phyloP scores from a whole-genome alignment of 2,113 vertebrate genomes.

The Mesitornis unicolor region DNA sequence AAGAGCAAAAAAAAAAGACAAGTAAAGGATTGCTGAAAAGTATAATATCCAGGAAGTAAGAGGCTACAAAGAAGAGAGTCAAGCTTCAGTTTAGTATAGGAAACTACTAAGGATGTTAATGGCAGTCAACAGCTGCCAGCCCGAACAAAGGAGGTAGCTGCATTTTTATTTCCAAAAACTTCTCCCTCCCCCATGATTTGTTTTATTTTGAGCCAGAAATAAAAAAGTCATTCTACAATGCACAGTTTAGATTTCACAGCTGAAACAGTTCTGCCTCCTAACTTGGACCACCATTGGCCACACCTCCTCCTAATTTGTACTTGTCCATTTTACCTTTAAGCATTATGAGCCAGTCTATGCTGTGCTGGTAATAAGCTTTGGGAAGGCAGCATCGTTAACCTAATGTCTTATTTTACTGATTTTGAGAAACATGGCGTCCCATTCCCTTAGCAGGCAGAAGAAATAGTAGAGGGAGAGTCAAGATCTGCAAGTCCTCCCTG shows the following conservation, averaged over 20 bases:
- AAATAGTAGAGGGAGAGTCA: background rate
- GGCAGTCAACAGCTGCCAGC: background rate
- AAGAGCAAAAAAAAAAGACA: background rate
- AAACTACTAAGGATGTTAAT: background rate
- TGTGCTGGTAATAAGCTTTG: background rate
- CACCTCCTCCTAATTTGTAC: background rate
- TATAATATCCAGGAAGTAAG: background rate
- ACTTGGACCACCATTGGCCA: background rate
- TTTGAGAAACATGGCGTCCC: background rate
- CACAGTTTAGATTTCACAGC: background rate
- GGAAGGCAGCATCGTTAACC: background rate
- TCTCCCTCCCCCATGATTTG: background rate
- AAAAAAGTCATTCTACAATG: background rate
- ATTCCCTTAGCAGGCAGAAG: background rate
- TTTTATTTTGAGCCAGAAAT: background rate
- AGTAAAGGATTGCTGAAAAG: background rate
- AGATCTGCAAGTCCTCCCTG: background rate
- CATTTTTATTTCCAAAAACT: background rate
- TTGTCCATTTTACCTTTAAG: background rate
- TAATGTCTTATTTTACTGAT: background rate
- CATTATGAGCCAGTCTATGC: background rate
- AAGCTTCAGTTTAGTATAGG: background rate
- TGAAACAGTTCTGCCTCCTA: background rate
- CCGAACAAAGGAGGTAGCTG: background rate
- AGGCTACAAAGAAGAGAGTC: background rate